These are phyloP conservation scores for Desoria tigrina DNA, from an alignment of 2,888 invertebrate genomes.

Conservation along the genomic window DNA sequence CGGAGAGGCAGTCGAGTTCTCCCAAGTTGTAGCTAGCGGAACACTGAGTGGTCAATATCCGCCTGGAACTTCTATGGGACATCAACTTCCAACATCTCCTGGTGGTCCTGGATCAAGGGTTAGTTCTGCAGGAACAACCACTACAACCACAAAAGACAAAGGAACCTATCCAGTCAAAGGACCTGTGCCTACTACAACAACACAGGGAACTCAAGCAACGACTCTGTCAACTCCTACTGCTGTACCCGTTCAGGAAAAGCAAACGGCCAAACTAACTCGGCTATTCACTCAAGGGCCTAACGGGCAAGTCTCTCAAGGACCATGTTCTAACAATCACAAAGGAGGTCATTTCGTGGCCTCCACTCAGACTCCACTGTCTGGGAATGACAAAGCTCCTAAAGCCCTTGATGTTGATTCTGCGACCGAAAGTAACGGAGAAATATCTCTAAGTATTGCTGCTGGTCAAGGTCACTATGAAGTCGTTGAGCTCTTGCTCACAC, in stretches of 20 bases:
- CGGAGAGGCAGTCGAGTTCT: conserved; percentile 45
- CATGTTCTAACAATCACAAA: conserved; percentile 17
- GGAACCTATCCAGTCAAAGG: conserved; percentile 27
- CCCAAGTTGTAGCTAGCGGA: conserved; percentile 42
- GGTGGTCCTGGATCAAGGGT: background rate
- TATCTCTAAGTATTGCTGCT: conserved; percentile 94
- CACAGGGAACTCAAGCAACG: conserved; percentile 24
- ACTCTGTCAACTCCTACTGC: conserved; percentile 19
- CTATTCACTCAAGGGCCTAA: conserved; percentile 48
- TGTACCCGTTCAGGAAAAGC: conserved; percentile 41
- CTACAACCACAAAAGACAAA: conserved; percentile 50
- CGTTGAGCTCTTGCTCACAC: conserved; percentile 83
- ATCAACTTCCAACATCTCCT: conserved; percentile 1
- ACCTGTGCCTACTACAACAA: conserved; percentile 27
- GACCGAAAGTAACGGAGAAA: conserved; percentile 98
- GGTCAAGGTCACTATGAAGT: conserved; percentile 96
- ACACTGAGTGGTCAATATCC: background rate
- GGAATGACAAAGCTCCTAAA: conserved; percentile 35
- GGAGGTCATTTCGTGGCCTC: conserved; percentile 47
- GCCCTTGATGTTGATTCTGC: conserved; percentile 89
- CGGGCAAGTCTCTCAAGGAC: conserved; percentile 26
- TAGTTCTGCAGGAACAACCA: conserved; percentile 35
- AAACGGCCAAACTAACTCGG: conserved; percentile 49
- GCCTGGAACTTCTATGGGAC: background rate
- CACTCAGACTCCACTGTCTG: conserved; percentile 47